Percentiles rank a stretch among this genome's conserved stretches.
Evolutionary conservation across 2,888 invertebrate genomes (phyloP).

Genomic region (Aphodius granarius): DNA sequence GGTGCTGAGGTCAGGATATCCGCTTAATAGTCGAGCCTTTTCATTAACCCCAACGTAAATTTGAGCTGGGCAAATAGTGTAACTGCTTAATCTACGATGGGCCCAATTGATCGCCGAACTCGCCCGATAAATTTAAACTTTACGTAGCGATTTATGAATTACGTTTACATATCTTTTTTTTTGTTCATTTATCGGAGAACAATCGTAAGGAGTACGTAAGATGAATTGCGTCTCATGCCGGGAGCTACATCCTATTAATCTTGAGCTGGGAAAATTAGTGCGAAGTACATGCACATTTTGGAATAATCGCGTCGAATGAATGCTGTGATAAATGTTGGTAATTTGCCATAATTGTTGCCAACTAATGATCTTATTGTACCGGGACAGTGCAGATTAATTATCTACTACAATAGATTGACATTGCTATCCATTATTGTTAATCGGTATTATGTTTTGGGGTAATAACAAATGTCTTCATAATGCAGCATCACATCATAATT

Average conservation of each 20-base stretch:
- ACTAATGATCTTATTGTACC: constrained; percentile 14
- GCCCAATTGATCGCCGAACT: background rate
- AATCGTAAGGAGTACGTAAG: background rate
- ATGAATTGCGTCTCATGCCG: background rate
- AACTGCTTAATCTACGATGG: background rate
- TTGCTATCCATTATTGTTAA: background rate
- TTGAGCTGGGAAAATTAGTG: background rate
- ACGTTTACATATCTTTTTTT: background rate
- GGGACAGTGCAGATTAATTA: constrained; percentile 1
- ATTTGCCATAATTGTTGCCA: constrained; percentile 14
- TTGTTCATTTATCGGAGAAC: background rate
- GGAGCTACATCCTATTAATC: background rate
- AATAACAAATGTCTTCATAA: background rate
- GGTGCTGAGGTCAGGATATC: background rate
- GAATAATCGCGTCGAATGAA: constrained; percentile 6
- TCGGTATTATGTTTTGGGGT: background rate
- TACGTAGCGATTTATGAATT: background rate
- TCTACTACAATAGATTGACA: constrained; percentile 7
- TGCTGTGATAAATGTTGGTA: constrained; percentile 10
- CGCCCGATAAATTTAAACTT: no score
- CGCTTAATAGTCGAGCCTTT: background rate
- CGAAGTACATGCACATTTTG: constrained; percentile 6
- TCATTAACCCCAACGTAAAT: background rate
- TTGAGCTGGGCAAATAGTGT: background rate
- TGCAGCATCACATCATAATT: background rate